Base-by-base conservation (phyloP, 2,797 vertebrate species). In the Rhinophrynus dorsalis region DNA sequence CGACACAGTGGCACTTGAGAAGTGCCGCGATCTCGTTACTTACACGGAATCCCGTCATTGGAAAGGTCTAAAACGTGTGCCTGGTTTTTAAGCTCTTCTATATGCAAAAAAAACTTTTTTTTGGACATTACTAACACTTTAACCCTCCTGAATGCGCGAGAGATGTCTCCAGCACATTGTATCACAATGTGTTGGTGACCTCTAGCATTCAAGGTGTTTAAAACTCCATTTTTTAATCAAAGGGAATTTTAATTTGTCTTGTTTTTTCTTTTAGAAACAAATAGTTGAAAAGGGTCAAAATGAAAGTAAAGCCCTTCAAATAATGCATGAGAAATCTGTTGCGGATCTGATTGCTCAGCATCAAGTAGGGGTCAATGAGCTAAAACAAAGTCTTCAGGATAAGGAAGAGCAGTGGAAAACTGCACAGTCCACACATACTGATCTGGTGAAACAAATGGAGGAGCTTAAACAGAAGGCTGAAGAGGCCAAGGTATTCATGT, bases 391-490 rank as follows among this genome's bases (percentile, higher is more conserved):
- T 62, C 76, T 91, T 48, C 67, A 81, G 73, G 78, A 84, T 51
- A 75, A 89, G 2, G 86, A 92, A 58, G 79, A 87, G 68, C 87
- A 88, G 4, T 88, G 94, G 52, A 75, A 80, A 10, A 76, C 59
- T 0, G 86, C 89, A 2, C 87, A 82, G 7, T 81, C 84, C 51
- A 85, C 84, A 69, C 88, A 82, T 33, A 74, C 67, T 2, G 82
- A 90, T 66, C 78, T 96, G 67, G 79, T 91, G 77, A 87, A 86
- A 64, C 80, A 84, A 68, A 77, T 91, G 26, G 86, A 89, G 50
- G 91, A 94, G 65, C 82, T 97, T 81, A 88, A 84, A 70, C 78
- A 79, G 6, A 89, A 92, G 62, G 94, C 92, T 0, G 92, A 96
- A 55, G 87, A 92, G 70, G 90, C 86, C 75, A 84, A 88, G 88